These are phyloP conservation scores for Corythornis vintsioides DNA, from an alignment of 2,113 vertebrate genomes.

Conservation along the genomic window DNA sequence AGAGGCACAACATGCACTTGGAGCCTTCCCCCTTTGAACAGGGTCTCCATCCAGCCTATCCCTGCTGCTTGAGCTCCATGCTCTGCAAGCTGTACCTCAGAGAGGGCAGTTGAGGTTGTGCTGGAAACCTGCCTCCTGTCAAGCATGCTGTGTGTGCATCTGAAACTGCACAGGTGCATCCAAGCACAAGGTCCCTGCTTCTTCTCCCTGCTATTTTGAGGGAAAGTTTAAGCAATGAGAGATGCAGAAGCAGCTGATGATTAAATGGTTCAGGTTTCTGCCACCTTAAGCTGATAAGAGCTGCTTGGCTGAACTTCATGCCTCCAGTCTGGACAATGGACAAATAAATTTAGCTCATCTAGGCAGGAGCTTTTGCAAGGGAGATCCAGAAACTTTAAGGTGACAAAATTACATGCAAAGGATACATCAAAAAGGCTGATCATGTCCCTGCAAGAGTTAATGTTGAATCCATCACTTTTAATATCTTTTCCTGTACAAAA, in stretches of 20 bases:
- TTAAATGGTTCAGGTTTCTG: not conserved
- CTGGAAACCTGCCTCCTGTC: not conserved
- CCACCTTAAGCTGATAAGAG: not conserved
- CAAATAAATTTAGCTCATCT: not conserved
- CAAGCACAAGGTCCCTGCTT: not conserved
- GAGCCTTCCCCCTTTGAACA: not conserved
- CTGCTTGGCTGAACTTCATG: not conserved
- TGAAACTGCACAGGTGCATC: not conserved
- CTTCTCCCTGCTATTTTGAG: not conserved
- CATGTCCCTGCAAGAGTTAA: slow-evolving; percentile 87
- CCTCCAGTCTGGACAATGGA: not conserved
- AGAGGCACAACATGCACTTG: not conserved
- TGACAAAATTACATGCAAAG: slow-evolving; percentile 52
- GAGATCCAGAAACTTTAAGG: not conserved
- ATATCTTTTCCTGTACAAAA: slow-evolving; percentile 83
- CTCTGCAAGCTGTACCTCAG: not conserved
- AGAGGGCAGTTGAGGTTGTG: not conserved
- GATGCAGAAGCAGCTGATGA: not conserved
- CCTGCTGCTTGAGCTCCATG: not conserved
- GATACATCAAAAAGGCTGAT: slow-evolving; percentile 94
- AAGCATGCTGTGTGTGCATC: not conserved
- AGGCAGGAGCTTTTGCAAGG: not conserved
- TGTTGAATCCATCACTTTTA: slow-evolving; percentile 85
- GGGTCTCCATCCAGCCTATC: not conserved
- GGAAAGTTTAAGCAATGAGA: not conserved